Conservation (phyloP, 1,140 invertebrate genomes). For the Papilio dardanus region DNA sequence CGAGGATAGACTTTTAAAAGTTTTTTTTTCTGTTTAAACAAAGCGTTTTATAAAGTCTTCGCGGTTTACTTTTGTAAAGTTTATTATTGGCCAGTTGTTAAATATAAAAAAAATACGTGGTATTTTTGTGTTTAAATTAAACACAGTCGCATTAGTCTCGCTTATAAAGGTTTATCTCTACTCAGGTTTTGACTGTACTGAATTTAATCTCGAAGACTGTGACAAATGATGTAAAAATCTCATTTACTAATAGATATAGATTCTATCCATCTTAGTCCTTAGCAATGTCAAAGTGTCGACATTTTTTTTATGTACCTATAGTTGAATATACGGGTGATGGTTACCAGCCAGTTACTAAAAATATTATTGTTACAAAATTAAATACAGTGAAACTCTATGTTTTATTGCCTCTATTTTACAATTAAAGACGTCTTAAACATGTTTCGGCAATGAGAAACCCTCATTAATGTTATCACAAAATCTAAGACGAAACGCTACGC, state of each 20-base stretch:
- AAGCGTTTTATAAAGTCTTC: slow-evolving; percentile 2
- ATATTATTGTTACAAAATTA: too few species aligned
- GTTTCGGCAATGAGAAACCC: neutral
- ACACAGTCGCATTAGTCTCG: too few species aligned
- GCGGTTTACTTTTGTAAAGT: slow-evolving; percentile 22
- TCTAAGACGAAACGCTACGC: neutral
- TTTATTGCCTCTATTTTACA: too few species aligned
- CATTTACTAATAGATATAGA: neutral
- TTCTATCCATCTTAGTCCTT: slow-evolving; percentile 8
- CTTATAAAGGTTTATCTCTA: too few species aligned
- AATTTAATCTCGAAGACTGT: neutral
- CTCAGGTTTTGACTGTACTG: too few species aligned
- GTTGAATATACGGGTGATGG: too few species aligned
- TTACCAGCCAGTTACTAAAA: too few species aligned
- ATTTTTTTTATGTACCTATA: too few species aligned
- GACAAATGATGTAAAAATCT: neutral
- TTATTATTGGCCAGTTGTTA: neutral
- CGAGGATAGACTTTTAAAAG: neutral
- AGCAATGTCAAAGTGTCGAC: slow-evolving; percentile 11
- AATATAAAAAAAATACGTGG: neutral
- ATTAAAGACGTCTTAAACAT: too few species aligned
- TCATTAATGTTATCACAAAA: neutral
- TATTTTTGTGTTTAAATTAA: neutral
- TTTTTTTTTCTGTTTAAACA: neutral
- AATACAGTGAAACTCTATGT: too few species aligned